Conservation (phyloP, 2,888 invertebrate genomes). For the Itoplectis maculator region DNA sequence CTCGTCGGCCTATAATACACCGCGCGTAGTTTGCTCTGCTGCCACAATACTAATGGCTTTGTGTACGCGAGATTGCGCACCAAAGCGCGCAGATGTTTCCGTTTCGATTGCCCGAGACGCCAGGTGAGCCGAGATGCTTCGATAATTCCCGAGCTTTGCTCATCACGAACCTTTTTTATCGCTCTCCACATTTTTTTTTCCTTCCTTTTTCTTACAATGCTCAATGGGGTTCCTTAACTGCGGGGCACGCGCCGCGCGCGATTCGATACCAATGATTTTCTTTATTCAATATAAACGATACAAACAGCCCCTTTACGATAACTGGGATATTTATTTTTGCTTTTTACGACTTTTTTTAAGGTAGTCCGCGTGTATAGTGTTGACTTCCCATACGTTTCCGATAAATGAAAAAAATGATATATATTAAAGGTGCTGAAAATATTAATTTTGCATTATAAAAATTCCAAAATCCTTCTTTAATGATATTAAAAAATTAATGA, state of each 20-base stretch:
- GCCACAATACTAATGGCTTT: constrained; percentile 46
- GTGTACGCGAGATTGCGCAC: constrained; percentile 65
- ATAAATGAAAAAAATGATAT: too few species aligned
- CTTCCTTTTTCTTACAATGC: constrained; percentile 50
- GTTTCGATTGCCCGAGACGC: constrained; percentile 66
- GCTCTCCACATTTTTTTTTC: constrained; percentile 6
- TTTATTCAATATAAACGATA: constrained; percentile 10
- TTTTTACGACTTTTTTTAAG: background rate
- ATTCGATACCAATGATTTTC: constrained; percentile 58
- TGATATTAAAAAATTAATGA: background rate
- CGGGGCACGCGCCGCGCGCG: constrained; percentile 65
- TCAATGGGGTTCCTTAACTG: background rate
- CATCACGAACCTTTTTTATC: constrained; percentile 57
- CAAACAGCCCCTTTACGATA: background rate
- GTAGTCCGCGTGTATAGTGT: too few species aligned
- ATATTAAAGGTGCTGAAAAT: too few species aligned
- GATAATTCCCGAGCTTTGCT: constrained; percentile 75
- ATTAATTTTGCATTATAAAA: too few species aligned
- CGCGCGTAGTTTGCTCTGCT: constrained; percentile 21
- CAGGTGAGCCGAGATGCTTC: constrained; percentile 83
- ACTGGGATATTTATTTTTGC: background rate
- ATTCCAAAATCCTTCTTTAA: too few species aligned
- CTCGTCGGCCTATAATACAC: constrained; percentile 22
- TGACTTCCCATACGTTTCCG: too few species aligned
- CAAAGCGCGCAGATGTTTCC: constrained; percentile 71